Evolutionary conservation across 2,888 invertebrate genomes (phyloP).

Genomic region (Eupithecia insigniata): DNA sequence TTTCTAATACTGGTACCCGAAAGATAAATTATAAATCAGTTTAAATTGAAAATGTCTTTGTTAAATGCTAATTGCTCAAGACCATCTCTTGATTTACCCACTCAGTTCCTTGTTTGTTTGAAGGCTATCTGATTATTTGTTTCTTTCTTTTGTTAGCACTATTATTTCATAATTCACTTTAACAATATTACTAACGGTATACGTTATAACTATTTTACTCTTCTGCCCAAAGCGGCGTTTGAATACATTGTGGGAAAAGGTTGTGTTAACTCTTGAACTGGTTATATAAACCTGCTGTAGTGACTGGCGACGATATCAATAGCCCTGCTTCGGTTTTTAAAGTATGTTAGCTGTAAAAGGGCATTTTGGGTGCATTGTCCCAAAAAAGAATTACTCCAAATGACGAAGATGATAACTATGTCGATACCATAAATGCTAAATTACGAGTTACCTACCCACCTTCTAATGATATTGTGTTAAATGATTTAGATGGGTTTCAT

Average conservation of each 20-base stretch:
- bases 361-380: slow-evolving; percentile 2
- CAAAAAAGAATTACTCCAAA: not conserved
- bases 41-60: not conserved
- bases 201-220: not conserved
- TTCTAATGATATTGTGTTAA: not conserved
- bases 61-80: not conserved
- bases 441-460: not conserved
- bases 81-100: not conserved
- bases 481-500: not conserved
- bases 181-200: not conserved
- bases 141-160: not conserved
- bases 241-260: not conserved
- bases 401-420: not conserved
- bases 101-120: not conserved
- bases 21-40: not conserved
- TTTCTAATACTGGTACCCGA: not conserved
- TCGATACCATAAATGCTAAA: not conserved
- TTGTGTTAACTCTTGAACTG: slow-evolving; percentile 28
- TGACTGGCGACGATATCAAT: slow-evolving; percentile 15
- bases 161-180: not conserved
- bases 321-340: slow-evolving; percentile 33
- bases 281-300: slow-evolving; percentile 37
- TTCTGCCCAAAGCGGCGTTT: slow-evolving; percentile 1
- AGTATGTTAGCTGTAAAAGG: slow-evolving; percentile 12
- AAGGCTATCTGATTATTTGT: not conserved